Evolutionary conservation across 2,113 vertebrate species (phyloP), one percentile per base, ranked within the genome.

Genomic region (Camelus bactrianus): DNA sequence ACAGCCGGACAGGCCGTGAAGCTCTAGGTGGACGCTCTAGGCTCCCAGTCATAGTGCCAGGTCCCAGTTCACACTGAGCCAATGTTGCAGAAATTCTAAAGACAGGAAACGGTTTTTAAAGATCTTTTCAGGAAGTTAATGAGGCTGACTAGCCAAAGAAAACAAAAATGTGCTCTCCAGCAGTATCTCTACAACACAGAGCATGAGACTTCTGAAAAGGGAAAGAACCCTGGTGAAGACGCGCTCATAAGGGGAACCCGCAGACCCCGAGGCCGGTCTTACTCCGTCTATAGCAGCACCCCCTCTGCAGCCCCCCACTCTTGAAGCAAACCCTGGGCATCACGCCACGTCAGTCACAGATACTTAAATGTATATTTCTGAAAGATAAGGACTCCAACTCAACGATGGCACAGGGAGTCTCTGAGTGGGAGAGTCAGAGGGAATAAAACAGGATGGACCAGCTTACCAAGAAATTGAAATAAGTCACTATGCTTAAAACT

Each of bases 221-320:
- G 10, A 26, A 70, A 42, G 48, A 15, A 9, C 58, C 28, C 26
- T 17, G 38, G 30, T 64, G 46, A 91, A 70, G 75, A 91, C 19
- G 38, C 76, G 52, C 52, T 75, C 58, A 14, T 6, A 48, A 16
- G 10, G 15, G n/a, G 56, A 65, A 86, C 54, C 42, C 62, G 22
- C 14, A 56, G 22, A 28, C 50, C 50, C 5, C 32, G 64, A 42
- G 16, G 8, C 30, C 38, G 1, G 4, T 60, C 50, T 79, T 60
- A 8, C 28, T 69, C 60, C 11, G 11, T 28, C 28, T 56, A 0
- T 0, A 15, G 8, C 15, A 2, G 3, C 4, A 4, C 50, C 20
- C 15, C 4, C 28, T 35, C 42, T 65, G 46, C 85, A 79, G n/a
- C 11, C 2, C 17, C 3, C 3, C 2, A 28, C 16, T 48, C 32